phyloP scores from a whole-genome alignment of 2,888 invertebrate species.

The Tipula lateralis region DNA sequence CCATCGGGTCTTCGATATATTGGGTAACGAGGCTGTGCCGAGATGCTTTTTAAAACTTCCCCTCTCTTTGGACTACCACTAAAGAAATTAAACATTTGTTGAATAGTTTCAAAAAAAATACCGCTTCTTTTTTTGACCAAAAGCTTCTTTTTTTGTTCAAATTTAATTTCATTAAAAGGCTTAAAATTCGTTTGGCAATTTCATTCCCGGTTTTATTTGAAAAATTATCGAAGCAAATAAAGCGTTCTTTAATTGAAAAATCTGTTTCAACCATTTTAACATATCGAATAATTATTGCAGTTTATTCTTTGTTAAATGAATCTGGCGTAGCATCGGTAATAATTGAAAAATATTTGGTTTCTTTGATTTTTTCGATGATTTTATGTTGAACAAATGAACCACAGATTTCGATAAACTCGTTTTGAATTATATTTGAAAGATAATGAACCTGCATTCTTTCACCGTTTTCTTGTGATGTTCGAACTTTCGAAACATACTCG shows the following conservation, averaged over 20 bases:
- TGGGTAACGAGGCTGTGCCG: not conserved
- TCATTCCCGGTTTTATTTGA: not conserved
- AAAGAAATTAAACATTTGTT: too few species aligned
- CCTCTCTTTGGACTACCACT: too few species aligned
- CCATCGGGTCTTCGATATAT: too few species aligned
- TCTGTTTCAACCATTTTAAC: not conserved
- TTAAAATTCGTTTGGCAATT: not conserved
- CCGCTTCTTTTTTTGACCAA: too few species aligned
- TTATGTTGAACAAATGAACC: not conserved
- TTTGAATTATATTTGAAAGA: not conserved
- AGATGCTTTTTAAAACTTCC: not conserved
- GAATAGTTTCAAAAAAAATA: too few species aligned
- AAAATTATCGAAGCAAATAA: too few species aligned
- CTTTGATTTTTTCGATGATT: not conserved
- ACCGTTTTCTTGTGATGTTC: too few species aligned
- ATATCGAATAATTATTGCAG: not conserved
- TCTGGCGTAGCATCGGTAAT: not conserved
- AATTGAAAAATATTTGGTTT: not conserved
- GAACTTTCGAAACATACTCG: too few species aligned
- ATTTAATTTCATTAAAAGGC: not conserved
- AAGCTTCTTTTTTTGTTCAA: too few species aligned
- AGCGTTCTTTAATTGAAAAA: not conserved
- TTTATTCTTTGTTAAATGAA: not conserved
- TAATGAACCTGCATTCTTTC: too few species aligned
- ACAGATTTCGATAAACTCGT: not conserved